These are phyloP conservation scores for Noctilio leporinus DNA, from an alignment of 2,113 vertebrate genomes.

Conservation along the genomic window DNA sequence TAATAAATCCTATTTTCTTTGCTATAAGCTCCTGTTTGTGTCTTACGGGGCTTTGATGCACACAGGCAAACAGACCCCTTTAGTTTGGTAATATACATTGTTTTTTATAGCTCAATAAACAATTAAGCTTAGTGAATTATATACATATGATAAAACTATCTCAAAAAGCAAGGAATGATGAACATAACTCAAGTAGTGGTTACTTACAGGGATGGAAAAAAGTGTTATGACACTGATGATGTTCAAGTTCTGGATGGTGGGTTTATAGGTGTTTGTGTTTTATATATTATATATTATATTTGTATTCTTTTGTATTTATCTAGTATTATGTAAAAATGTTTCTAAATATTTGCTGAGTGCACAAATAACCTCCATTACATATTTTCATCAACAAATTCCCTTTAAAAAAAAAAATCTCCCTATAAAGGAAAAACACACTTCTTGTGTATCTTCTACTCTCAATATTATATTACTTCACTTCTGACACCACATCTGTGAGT, in stretches of 20 bases:
- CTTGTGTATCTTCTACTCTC: background rate
- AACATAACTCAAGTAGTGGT: background rate
- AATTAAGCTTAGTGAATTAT: background rate
- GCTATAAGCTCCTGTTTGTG: background rate
- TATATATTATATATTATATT: background rate
- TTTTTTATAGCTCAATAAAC: background rate
- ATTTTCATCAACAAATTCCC: background rate
- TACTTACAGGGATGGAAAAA: background rate
- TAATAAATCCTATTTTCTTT: background rate
- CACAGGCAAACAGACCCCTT: background rate
- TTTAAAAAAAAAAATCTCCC: constrained; percentile 14
- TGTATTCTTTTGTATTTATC: background rate
- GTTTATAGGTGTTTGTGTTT: background rate
- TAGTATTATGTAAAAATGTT: background rate
- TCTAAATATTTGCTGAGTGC: background rate
- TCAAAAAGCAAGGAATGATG: background rate
- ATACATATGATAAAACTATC: background rate
- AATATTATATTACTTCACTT: background rate
- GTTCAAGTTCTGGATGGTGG: background rate
- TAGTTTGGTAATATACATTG: background rate
- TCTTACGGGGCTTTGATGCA: background rate
- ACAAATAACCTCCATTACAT: background rate
- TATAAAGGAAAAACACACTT: background rate
- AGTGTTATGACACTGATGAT: background rate
- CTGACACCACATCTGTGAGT: background rate